Conservation (phyloP, 2,113 vertebrate genomes). For the Odocoileus hemionus region DNA sequence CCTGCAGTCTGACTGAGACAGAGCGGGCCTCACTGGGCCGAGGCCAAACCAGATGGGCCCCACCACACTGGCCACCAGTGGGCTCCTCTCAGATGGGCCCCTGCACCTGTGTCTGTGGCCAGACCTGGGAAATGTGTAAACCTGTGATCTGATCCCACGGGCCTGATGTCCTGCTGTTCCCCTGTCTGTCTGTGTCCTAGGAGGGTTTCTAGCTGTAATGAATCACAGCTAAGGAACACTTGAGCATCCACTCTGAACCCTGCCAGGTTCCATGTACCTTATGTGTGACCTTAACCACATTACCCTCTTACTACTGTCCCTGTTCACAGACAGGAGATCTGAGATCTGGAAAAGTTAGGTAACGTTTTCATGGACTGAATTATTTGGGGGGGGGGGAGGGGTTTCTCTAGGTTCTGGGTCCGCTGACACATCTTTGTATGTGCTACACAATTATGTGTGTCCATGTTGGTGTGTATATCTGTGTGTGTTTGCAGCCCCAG, state of each 20-base stretch:
- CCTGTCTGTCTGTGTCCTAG: neutral
- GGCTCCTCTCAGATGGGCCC: neutral
- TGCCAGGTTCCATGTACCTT: neutral
- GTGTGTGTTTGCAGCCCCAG: neutral
- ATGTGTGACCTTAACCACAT: neutral
- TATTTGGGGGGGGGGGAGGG: neutral
- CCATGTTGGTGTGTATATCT: neutral
- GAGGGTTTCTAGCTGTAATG: neutral
- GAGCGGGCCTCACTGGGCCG: neutral
- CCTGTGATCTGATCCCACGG: neutral
- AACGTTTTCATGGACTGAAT: neutral
- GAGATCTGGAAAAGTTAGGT: neutral
- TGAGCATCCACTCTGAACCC: neutral
- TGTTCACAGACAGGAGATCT: neutral
- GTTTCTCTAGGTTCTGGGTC: neutral
- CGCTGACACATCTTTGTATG: neutral
- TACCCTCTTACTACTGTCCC: neutral
- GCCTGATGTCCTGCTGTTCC: no score
- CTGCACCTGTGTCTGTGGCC: accelerated
- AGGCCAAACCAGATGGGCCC: neutral
- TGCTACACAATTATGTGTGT: neutral
- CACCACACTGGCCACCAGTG: neutral
- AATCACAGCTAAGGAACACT: neutral
- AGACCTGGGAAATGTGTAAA: neutral
- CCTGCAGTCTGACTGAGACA: neutral